These are phyloP conservation scores for Lordiphosa stackelbergi DNA, from an alignment of 1,140 invertebrate species.

Conservation along the genomic window DNA sequence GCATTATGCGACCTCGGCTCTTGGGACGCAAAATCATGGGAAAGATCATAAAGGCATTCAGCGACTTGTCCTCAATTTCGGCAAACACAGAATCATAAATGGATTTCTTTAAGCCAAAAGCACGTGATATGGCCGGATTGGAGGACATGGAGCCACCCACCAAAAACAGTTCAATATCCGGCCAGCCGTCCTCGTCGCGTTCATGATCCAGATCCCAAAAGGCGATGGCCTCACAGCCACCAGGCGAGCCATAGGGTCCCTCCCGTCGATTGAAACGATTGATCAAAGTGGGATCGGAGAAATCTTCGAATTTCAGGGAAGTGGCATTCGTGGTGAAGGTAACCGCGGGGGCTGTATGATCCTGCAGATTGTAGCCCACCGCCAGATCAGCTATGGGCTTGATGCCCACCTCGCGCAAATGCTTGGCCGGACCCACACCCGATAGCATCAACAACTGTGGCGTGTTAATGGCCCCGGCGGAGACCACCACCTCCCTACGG, in stretches of 20 bases:
- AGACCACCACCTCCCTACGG: conserved; percentile 85
- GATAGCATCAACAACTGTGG: conserved; percentile 89
- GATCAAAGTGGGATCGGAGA: conserved; percentile 59
- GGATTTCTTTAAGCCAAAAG: conserved; percentile 80
- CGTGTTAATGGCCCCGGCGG: conserved; percentile 85
- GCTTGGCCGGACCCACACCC: conserved; percentile 86
- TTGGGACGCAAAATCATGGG: conserved; percentile 86
- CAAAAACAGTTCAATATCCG: conserved; percentile 87
- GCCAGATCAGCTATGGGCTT: conserved; percentile 83
- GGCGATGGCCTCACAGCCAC: conserved; percentile 87
- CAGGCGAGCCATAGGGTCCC: conserved; percentile 86
- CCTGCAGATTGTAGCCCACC: conserved; percentile 88
- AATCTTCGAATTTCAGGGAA: conserved; percentile 67
- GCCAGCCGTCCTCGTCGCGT: conserved; percentile 81
- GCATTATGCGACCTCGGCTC: conserved; percentile 84
- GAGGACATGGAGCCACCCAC: conserved; percentile 79
- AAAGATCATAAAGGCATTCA: conserved; percentile 82
- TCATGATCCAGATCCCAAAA: conserved; percentile 86
- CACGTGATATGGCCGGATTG: conserved; percentile 78
- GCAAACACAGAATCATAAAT: conserved; percentile 79
- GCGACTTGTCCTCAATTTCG: conserved; percentile 76
- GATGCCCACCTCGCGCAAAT: conserved; percentile 82
- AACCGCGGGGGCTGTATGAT: conserved; percentile 86
- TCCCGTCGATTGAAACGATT: conserved; percentile 76
- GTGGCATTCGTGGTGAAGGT: conserved; percentile 82